Conservation (phyloP, 2,888 invertebrate species). For the Terebella lapidaria region DNA sequence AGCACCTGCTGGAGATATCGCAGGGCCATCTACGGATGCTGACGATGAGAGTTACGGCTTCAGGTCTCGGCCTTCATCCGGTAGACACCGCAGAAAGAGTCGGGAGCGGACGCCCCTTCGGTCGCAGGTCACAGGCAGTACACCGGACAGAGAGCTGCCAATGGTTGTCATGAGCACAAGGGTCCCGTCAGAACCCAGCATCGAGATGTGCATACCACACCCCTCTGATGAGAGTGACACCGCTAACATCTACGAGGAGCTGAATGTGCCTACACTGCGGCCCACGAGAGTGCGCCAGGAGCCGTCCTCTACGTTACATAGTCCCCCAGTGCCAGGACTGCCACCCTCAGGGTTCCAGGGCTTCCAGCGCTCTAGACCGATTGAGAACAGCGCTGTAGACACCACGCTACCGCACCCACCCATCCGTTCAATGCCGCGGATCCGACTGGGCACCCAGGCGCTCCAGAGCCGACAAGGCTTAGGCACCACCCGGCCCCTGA, state of each 20-base stretch:
- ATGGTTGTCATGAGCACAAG: background rate
- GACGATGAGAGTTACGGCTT: background rate
- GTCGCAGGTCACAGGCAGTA: background rate
- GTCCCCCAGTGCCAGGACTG: background rate
- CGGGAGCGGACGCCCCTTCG: background rate
- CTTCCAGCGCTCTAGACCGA: background rate
- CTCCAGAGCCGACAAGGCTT: background rate
- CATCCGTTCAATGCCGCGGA: background rate
- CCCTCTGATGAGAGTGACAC: background rate
- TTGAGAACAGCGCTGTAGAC: background rate
- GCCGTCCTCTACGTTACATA: background rate
- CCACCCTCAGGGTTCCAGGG: background rate
- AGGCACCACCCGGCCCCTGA: background rate
- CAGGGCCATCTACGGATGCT: background rate
- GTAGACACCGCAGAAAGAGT: background rate
- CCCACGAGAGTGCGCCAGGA: background rate
- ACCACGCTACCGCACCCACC: background rate
- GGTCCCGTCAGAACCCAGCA: background rate
- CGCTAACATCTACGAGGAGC: background rate
- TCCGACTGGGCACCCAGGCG: conserved; percentile 1
- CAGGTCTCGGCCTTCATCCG: background rate
- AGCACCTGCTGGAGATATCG: background rate
- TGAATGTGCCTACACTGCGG: background rate
- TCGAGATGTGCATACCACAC: background rate
- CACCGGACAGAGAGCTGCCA: background rate